Conservation (phyloP, 1,140 invertebrate genomes). For the Bombus sylvicola region DNA sequence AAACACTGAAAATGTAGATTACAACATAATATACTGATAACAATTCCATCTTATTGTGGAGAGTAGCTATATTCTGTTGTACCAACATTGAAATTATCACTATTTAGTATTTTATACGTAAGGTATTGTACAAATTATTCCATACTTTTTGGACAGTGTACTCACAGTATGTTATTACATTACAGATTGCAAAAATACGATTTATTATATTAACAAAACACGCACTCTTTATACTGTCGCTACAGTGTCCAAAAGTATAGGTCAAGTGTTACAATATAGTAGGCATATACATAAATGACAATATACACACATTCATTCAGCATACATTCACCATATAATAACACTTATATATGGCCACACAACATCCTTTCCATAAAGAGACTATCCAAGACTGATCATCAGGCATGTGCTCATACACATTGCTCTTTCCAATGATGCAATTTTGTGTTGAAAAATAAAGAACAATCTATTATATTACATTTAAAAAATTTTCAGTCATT, state of each 20-base stretch:
- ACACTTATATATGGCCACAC: conserved; percentile 58
- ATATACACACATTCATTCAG: conserved; percentile 62
- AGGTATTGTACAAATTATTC: conserved; percentile 79
- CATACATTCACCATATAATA: conserved; percentile 59
- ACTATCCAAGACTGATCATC: conserved; percentile 63
- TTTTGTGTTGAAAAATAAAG: conserved; percentile 76
- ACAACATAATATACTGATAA: conserved; percentile 79
- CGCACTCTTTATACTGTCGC: conserved; percentile 67
- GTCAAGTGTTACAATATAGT: conserved; percentile 76
- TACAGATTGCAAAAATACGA: conserved; percentile 76
- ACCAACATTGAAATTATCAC: conserved; percentile 77
- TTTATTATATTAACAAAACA: conserved; percentile 74
- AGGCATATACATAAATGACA: conserved; percentile 69
- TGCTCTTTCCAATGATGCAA: conserved; percentile 57
- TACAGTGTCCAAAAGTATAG: conserved; percentile 78
- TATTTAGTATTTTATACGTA: conserved; percentile 68
- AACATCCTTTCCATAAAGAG: conserved; percentile 48
- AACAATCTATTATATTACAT: conserved; percentile 74
- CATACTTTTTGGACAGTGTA: conserved; percentile 79
- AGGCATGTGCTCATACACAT: conserved; percentile 77
- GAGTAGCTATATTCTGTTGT: conserved; percentile 77
- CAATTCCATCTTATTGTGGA: conserved; percentile 76
- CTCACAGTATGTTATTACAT: conserved; percentile 66
- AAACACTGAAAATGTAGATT: conserved; percentile 79
- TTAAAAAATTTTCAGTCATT: conserved; percentile 76